A percentile compares a stretch with the other conserved stretches of the same genome.
phyloP scores from a whole-genome alignment of 2,797 vertebrate species.

The Coreius guichenoti region DNA sequence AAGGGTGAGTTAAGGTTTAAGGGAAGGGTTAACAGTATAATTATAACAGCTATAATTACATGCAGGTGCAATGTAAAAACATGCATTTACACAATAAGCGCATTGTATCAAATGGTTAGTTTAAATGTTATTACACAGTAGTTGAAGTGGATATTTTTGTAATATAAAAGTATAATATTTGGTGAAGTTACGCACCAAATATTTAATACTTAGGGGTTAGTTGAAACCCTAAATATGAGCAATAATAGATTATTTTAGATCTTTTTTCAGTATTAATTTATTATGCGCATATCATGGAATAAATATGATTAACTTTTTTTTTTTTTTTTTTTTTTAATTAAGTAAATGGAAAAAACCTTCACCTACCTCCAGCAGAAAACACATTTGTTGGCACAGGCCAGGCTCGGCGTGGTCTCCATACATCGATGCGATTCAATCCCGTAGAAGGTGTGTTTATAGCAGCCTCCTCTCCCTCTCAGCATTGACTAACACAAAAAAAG shows the following conservation, averaged over 20 bases:
- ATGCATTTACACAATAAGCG: too few species aligned
- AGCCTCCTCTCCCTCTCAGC: slow-evolving; percentile 93
- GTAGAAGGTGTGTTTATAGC: slow-evolving; percentile 97
- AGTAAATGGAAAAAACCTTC: not conserved
- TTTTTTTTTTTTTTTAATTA: too few species aligned
- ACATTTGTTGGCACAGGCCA: slow-evolving; percentile 96
- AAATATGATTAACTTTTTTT: not conserved
- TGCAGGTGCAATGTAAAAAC: not conserved
- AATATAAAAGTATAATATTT: not conserved
- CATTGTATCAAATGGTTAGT: too few species aligned
- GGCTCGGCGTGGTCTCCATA: slow-evolving; percentile 95
- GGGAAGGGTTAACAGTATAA: not conserved
- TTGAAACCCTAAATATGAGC: not conserved
- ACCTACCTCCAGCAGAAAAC: slow-evolving; percentile 96
- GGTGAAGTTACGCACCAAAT: rapidly evolving
- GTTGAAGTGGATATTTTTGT: not conserved
- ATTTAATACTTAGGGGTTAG: not conserved
- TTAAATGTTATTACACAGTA: not conserved
- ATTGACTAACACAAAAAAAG: slow-evolving; percentile 80
- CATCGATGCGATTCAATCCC: slow-evolving; percentile 96
- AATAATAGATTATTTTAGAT: not conserved
- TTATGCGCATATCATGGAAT: not conserved
- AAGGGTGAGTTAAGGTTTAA: not conserved
- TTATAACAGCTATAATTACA: not conserved
- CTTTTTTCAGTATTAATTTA: not conserved